These are phyloP conservation scores for Volucella inflata DNA, from an alignment of 2,888 invertebrate genomes.

Conservation along the genomic window DNA sequence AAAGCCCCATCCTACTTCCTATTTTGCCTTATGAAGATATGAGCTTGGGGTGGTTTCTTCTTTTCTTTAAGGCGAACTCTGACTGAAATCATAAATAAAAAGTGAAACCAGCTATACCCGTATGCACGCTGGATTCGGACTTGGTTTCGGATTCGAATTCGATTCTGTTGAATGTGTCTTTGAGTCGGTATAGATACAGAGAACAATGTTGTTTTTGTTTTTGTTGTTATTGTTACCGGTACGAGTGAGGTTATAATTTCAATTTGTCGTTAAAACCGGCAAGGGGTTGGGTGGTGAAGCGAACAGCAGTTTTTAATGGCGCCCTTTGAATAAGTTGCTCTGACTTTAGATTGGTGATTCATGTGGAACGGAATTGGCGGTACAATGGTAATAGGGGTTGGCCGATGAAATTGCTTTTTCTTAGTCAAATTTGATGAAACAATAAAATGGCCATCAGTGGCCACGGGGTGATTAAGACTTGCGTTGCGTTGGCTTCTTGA, in stretches of 20 bases:
- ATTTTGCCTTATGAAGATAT: conserved; percentile 9
- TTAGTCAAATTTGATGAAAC: conserved; percentile 19
- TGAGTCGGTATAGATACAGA: conserved; percentile 34
- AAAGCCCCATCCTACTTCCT: conserved; percentile 2
- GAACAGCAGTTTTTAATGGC: neutral
- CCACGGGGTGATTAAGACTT: conserved; percentile 33
- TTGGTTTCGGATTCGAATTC: conserved; percentile 4
- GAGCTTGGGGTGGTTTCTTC: conserved; percentile 19
- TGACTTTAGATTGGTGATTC: conserved; percentile 56
- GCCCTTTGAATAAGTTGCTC: conserved; percentile 58
- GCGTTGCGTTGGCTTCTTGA: neutral
- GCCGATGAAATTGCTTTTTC: neutral
- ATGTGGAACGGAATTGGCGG: conserved; percentile 27
- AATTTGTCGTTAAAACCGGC: conserved; percentile 58
- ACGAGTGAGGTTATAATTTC: conserved; percentile 63
- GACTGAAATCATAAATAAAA: conserved; percentile 57
- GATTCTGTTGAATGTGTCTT: conserved; percentile 72
- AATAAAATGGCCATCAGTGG: conserved; percentile 31
- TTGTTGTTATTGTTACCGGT: conserved; percentile 30
- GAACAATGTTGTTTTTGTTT: conserved; percentile 29
- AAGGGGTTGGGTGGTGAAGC: conserved; percentile 17
- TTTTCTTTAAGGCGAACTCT: conserved; percentile 19
- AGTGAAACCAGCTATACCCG: conserved; percentile 65
- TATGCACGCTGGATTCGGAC: conserved; percentile 57
- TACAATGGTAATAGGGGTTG: neutral